Conservation (phyloP, 2,888 invertebrate genomes). For the Tetranychus truncatus region DNA sequence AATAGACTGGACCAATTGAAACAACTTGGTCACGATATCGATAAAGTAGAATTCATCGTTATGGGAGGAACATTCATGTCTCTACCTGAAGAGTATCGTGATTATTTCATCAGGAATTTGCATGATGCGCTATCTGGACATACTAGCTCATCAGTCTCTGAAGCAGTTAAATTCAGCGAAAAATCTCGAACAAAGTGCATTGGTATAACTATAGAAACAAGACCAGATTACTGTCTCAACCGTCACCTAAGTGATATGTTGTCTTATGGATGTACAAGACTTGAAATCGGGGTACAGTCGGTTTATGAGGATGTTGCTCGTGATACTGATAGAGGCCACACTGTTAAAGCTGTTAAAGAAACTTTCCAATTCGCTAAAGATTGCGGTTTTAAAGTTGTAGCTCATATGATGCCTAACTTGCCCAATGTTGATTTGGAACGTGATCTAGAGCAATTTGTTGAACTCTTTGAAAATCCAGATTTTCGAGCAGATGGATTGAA, state of each 20-base stretch:
- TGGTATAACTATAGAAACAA: slow-evolving; percentile 97
- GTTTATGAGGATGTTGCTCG: slow-evolving; percentile 96
- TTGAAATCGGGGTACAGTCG: slow-evolving; percentile 97
- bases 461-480: slow-evolving; percentile 57
- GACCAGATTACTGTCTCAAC: slow-evolving; percentile 93
- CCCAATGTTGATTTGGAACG: slow-evolving; percentile 93
- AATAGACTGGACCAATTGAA: slow-evolving; percentile 71
- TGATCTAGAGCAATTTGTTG: slow-evolving; percentile 78
- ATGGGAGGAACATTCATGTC: slow-evolving; percentile 99
- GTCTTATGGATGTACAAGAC: slow-evolving; percentile 77
- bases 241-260: slow-evolving; percentile 88
- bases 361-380: slow-evolving; percentile 92
- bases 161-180: slow-evolving; percentile 61
- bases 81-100: slow-evolving; percentile 85
- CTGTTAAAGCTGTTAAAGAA: slow-evolving; percentile 67
- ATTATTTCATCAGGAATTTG: slow-evolving; percentile 88
- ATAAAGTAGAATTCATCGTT: slow-evolving; percentile 97
- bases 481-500: slow-evolving; percentile 94
- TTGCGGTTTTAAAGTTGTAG: slow-evolving; percentile 91
- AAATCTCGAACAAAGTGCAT: slow-evolving; percentile 88
- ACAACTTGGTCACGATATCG: slow-evolving; percentile 89
- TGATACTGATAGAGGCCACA: slow-evolving; percentile 66
- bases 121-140: slow-evolving; percentile 96
- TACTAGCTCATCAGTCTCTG: slow-evolving; percentile 69
- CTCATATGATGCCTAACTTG: slow-evolving; percentile 97